These are phyloP conservation scores for Meloidogyne chitwoodi DNA, from an alignment of 1,140 invertebrate genomes.

Conservation along the genomic window DNA sequence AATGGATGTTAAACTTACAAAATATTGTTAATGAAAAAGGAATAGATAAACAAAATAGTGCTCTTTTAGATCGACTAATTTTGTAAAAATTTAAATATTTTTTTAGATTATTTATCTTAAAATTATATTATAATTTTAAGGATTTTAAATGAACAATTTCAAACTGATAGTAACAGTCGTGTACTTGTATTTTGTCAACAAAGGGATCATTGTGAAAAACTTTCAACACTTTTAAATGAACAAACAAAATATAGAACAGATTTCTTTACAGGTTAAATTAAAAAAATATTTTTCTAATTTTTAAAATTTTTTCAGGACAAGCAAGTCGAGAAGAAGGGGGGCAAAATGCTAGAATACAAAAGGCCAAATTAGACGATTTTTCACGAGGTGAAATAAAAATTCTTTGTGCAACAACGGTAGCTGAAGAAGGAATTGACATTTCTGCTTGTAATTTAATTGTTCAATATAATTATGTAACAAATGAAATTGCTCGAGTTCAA, in stretches of 20 bases:
- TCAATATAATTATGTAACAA: conserved; percentile 59
- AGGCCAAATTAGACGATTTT: conserved; percentile 4
- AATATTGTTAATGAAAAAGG: not conserved
- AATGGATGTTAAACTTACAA: not conserved
- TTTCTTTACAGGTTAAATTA: conserved; percentile 7
- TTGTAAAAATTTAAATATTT: not conserved
- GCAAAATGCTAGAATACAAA: conserved; percentile 8
- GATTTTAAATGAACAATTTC: conserved; percentile 12
- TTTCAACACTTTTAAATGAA: conserved; percentile 1
- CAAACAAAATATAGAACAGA: conserved; percentile 4
- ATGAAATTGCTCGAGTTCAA: conserved; percentile 60
- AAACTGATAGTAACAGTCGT: conserved; percentile 2
- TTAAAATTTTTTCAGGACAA: not conserved
- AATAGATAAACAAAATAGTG: not conserved
- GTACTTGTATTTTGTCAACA: conserved; percentile 2
- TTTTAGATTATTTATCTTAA: not conserved
- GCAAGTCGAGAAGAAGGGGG: conserved; percentile 2
- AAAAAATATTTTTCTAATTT: not conserved
- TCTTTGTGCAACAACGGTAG: conserved; percentile 54
- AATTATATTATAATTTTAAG: not conserved
- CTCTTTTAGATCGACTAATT: conserved; percentile 2
- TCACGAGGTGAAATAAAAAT: conserved; percentile 64
- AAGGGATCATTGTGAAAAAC: conserved; percentile 7
- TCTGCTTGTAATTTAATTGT: conserved; percentile 60
- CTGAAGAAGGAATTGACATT: conserved; percentile 60